Base-by-base conservation (phyloP, 2,797 vertebrate species). In the Anisognathus igniventris region DNA sequence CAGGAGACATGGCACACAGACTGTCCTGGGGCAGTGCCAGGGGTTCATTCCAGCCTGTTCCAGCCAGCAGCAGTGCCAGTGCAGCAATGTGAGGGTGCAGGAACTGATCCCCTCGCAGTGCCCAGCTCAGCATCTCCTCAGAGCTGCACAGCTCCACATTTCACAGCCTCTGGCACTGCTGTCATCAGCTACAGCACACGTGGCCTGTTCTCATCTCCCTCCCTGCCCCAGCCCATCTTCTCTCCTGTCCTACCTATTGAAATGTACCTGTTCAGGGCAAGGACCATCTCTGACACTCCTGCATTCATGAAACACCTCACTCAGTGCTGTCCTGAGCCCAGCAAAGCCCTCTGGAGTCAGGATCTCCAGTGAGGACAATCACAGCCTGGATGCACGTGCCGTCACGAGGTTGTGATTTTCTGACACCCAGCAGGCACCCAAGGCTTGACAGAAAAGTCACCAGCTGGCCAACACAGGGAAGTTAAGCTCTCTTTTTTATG, bases 51-150 rank as follows among this genome's bases (percentile, higher is more conserved):
- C 56, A 58, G 33, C n/a, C 54, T 2, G 0, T 7, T 7, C 22
- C n/a, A 33, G 3, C 2, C 53, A 56, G 72, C 4, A 25, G 76
- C 37, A 53, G 68, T 0, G 2, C 57, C 42, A n/a, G 20, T 31
- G 24, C 27, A 80, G 35, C 2, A 0, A 11, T 3, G 23, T 0
- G 23, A 62, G 44, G 83, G 11, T 11, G n/a, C 15, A 12, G 1
- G 5, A 71, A 40, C 47, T 0, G 0, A 33, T 12, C 17, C 35
- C 28, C 35, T 27, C 0, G 4, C 8, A 5, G 66, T 2, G 19
- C 39, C 45, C 58, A 24, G 51, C 15, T 31, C 10, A n/a, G n/a
- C 60, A 16, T 5, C 14, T n/a, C 48, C 53, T 21, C 2, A 1
- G 30, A 70, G 73, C 60, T 47, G 30, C 3, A 5, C 11, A 25